Percentiles rank a stretch among this genome's conserved stretches.
These are phyloP conservation scores for Fopius arisanus DNA, from an alignment of 1,140 invertebrate species.

Conservation along the genomic window DNA sequence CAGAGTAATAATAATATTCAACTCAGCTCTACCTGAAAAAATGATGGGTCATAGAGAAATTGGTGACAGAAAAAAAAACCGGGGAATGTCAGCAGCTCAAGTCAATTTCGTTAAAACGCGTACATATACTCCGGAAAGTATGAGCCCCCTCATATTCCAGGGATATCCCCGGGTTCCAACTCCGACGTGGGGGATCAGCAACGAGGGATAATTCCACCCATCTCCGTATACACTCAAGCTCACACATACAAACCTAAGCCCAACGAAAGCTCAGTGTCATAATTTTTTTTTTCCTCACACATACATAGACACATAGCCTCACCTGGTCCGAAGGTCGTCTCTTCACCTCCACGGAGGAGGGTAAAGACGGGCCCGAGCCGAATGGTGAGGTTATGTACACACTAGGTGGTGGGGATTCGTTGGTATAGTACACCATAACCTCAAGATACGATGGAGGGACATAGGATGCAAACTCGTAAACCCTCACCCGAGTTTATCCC, in stretches of 20 bases:
- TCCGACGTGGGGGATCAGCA: not conserved
- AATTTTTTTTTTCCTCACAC: not conserved
- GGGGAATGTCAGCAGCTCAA: constrained; percentile 31
- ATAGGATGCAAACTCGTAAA: constrained; percentile 65
- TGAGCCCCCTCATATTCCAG: not conserved
- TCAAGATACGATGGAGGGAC: constrained; percentile 57
- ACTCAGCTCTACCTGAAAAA: no score
- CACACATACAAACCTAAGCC: not conserved
- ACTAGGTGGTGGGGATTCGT: constrained; percentile 13
- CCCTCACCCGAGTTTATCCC: constrained; percentile 41
- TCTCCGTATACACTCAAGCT: no score
- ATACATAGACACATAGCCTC: no score
- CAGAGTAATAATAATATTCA: no score
- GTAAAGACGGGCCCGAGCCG: not conserved
- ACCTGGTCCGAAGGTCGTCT: no score
- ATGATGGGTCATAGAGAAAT: no score
- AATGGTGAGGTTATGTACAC: not conserved
- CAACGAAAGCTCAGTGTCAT: not conserved
- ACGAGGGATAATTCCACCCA: not conserved
- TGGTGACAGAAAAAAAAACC: not conserved
- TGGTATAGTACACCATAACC: constrained; percentile 51
- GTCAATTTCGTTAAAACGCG: constrained; percentile 56
- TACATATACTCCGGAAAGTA: not conserved
- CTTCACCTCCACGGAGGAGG: not conserved
- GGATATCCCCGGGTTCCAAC: not conserved